Evolutionary conservation across 2,113 vertebrate genomes (phyloP).

Genomic region (Eulemur macaco): DNA sequence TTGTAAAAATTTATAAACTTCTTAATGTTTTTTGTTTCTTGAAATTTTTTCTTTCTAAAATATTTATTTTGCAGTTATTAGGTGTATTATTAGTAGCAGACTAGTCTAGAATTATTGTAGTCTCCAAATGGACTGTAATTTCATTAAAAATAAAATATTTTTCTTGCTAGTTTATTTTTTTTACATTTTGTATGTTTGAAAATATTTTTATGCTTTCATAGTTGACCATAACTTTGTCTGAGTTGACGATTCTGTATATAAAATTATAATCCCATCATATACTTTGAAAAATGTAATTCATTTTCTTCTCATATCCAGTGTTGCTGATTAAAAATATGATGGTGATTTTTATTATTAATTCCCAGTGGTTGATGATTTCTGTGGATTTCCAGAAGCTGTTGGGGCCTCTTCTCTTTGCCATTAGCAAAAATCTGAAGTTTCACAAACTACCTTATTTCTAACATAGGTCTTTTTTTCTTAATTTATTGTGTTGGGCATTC

Average conservation of each 20-base stretch:
- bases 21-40: not conserved
- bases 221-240: not conserved
- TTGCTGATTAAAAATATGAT: not conserved
- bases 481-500: not conserved
- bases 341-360: not conserved
- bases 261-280: not conserved
- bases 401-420: not conserved
- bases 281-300: not conserved
- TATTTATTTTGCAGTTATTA: not conserved
- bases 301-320: not conserved
- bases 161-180: not conserved
- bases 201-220: not conserved
- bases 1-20: not conserved
- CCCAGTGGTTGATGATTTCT: not conserved
- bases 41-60: not conserved
- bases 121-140: not conserved
- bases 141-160: not conserved
- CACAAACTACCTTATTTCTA: not conserved
- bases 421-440: not conserved
- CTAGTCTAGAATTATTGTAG: not conserved
- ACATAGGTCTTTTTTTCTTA: not conserved
- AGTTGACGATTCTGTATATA: not conserved
- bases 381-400: not conserved
- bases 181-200: not conserved
- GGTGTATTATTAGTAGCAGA: not conserved